These are phyloP conservation scores for Anhinga rufa DNA, from an alignment of 2,113 vertebrate species.

Conservation along the genomic window DNA sequence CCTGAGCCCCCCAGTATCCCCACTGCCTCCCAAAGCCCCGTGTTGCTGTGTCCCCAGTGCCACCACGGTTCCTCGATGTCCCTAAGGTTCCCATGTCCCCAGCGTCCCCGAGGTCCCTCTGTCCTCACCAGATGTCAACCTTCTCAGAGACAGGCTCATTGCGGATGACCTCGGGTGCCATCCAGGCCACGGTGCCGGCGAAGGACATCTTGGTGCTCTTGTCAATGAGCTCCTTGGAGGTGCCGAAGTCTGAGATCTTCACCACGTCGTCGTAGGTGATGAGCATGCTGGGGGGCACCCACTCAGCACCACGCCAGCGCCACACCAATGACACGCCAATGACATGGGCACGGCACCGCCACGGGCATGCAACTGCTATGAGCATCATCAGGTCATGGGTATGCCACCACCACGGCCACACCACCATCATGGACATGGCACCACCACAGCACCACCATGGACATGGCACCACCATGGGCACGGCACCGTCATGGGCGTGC, in stretches of 20 bases:
- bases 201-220: constrained; percentile 99
- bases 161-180: constrained; percentile 97
- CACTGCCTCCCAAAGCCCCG: rapidly evolving
- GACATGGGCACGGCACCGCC: neutral
- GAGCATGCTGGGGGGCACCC: constrained; percentile 81
- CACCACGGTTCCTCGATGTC: neutral
- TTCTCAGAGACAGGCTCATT: constrained; percentile 98
- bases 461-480: rapidly evolving
- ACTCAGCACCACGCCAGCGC: neutral
- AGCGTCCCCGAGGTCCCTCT: neutral
- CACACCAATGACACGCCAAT: neutral
- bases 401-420: neutral
- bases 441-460: neutral
- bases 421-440: neutral
- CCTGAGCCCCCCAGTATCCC: neutral
- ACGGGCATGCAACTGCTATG: neutral
- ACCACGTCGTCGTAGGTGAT: constrained; percentile 97
- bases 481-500: rapidly evolving
- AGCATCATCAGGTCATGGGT: neutral
- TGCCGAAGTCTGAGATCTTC: constrained; percentile 99
- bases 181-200: constrained; percentile 97
- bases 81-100: neutral
- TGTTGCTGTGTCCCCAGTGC: neutral
- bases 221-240: constrained; percentile 95
- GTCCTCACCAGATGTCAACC: constrained; percentile 95